These are phyloP conservation scores for Diorhabda sublineata DNA, from an alignment of 1,140 invertebrate species.

Conservation along the genomic window DNA sequence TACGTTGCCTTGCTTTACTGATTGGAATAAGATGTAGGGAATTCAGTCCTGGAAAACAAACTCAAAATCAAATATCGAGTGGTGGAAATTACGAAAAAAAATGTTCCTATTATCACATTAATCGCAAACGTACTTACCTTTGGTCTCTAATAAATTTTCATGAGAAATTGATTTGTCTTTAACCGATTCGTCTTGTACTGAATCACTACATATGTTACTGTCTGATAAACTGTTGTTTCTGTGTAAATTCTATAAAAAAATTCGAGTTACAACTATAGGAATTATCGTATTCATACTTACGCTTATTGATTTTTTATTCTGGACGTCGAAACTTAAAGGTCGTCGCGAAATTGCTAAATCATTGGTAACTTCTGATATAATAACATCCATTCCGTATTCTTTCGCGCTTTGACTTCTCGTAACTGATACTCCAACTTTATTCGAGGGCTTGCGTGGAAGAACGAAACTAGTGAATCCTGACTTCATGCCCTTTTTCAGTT, in stretches of 20 bases:
- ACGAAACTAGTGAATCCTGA: constrained; percentile 37
- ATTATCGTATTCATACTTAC: neutral
- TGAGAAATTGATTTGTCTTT: constrained; percentile 41
- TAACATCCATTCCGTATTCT: constrained; percentile 30
- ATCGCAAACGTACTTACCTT: constrained; percentile 29
- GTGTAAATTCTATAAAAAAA: constrained; percentile 18
- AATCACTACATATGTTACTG: constrained; percentile 30
- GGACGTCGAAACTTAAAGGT: constrained; percentile 41
- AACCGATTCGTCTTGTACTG: constrained; percentile 30
- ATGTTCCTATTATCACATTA: neutral
- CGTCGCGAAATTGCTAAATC: constrained; percentile 38
- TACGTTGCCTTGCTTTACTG: constrained; percentile 72
- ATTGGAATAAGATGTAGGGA: constrained; percentile 75
- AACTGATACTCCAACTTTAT: constrained; percentile 43
- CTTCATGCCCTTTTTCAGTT: constrained; percentile 19
- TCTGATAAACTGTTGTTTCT: constrained; percentile 42
- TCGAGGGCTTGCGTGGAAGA: constrained; percentile 42
- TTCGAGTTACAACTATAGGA: constrained; percentile 3
- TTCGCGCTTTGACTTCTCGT: constrained; percentile 40
- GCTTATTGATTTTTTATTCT: constrained; percentile 17
- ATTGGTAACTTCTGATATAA: constrained; percentile 33
- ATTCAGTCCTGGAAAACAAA: constrained; percentile 60
- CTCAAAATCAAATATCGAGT: too few relatives aligned
- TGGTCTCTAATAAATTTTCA: constrained; percentile 39
- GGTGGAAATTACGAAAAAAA: neutral